Conservation (phyloP, 2,888 invertebrate species). For the Ditula angustiorana region DNA sequence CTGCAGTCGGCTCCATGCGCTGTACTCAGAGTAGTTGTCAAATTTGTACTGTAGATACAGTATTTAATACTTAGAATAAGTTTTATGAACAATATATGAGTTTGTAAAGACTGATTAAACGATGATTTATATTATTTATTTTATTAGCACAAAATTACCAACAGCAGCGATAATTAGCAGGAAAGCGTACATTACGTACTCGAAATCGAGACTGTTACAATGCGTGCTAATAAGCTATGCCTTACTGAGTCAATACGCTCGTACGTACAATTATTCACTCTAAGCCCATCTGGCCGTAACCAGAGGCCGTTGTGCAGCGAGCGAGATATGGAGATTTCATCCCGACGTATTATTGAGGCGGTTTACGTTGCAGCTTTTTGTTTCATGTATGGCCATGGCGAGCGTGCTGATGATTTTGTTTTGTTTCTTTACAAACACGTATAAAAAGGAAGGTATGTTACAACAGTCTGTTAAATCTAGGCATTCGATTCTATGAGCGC, state of each 20-base stretch:
- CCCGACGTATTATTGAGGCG: slow-evolving; percentile 10
- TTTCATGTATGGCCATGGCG: background rate
- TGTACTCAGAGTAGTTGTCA: too few species aligned
- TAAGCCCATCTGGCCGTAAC: slow-evolving; percentile 30
- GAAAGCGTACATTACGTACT: too few species aligned
- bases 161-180: too few species aligned
- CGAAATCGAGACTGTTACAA: slow-evolving; percentile 12
- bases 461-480: too few species aligned
- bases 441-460: too few species aligned
- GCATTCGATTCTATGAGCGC: too few species aligned
- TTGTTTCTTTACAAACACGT: background rate
- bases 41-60: too few species aligned
- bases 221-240: slow-evolving; percentile 29
- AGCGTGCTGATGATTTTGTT: background rate
- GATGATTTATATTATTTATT: too few species aligned
- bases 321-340: slow-evolving; percentile 26
- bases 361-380: slow-evolving; percentile 24
- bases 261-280: slow-evolving; percentile 28
- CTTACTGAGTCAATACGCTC: slow-evolving; percentile 22
- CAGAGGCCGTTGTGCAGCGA: slow-evolving; percentile 15
- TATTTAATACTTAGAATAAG: too few species aligned
- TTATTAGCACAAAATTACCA: background rate
- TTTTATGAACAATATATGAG: too few species aligned
- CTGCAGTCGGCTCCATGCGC: too few species aligned
- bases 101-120: too few species aligned